Base-by-base conservation (phyloP, 2,888 invertebrate genomes). In the Meteorus colon region DNA sequence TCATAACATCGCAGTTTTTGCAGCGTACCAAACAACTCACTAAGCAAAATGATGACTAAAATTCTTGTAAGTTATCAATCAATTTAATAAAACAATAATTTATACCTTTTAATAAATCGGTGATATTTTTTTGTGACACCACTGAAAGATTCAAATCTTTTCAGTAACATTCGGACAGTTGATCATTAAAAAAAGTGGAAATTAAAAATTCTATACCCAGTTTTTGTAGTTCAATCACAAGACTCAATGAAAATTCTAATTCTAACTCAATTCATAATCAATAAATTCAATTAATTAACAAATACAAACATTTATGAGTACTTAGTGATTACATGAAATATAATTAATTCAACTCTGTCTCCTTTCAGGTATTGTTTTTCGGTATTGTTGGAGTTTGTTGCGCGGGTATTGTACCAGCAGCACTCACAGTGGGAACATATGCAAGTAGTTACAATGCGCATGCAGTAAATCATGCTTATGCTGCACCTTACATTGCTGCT, bases 371-470 rank as follows among this genome's bases (percentile, higher is more conserved):
- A 76, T 75, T 88, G 74, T 19, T 88, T 77, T 84, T 83, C 80
- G 86, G 84, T 78, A 63, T 88, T 74, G 80, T 87, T 83, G 81
- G 90, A 74, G 80, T 81, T 59, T 82, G 87, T 78, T 84, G 85
- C 12, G 88, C 86, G 55, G 84, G 86, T 48, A 80, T 84, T 27
- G 85, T 88, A 3, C 84, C 87, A 3, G 85, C 88, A 16, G 93
- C 93, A 4, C 91, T 92, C 71, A 92, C 92, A 75, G 91, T 95
- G 4, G 93, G 95, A 0, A 95, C 95, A 3, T 95, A 94, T 82
- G 95, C 95, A 72, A 93, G 92, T 82, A 94, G 94, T 16, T 95
- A 94, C 90, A 94, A 94, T 77, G 94, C 95, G 0, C 95, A 95
- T 83, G 91, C 93, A 27, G 91, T 95, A 74, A 94, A 95, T 90